Evolutionary conservation across 2,797 vertebrate species (phyloP).

Genomic region (Sphaeramia orbicularis): DNA sequence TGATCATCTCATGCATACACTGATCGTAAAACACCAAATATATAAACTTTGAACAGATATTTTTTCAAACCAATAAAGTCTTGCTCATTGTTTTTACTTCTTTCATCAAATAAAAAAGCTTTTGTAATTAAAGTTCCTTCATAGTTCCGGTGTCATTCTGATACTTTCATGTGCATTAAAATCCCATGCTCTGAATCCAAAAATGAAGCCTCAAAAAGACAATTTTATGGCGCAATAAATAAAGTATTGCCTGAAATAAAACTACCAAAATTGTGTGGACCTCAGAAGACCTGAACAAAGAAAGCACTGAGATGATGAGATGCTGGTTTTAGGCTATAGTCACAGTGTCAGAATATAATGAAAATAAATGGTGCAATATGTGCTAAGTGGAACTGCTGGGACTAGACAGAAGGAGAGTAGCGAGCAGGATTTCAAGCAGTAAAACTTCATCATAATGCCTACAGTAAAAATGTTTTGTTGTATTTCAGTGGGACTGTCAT

Average conservation of each 20-base stretch:
- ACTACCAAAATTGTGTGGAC: slow-evolving; percentile 10
- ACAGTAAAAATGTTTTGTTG: slow-evolving; percentile 24
- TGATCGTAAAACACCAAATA: slow-evolving; percentile 35
- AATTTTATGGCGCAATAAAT: slow-evolving; percentile 17
- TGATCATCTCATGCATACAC: slow-evolving; percentile 27
- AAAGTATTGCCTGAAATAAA: slow-evolving; percentile 20
- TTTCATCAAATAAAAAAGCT: slow-evolving; percentile 3
- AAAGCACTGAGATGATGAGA: slow-evolving; percentile 40
- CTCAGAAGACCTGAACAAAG: slow-evolving; percentile 15
- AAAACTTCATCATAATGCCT: slow-evolving; percentile 27
- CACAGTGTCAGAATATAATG: slow-evolving; percentile 50
- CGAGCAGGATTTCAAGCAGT: slow-evolving; percentile 19
- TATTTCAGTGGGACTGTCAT: slow-evolving; percentile 9
- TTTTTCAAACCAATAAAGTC: slow-evolving; percentile 16
- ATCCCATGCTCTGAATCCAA: not conserved
- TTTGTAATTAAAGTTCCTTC: slow-evolving; percentile 3
- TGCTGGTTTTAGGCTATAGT: slow-evolving; percentile 50
- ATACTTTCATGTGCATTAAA: slow-evolving; percentile 15
- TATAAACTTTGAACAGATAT: slow-evolving; percentile 22
- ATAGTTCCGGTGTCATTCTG: slow-evolving; percentile 3
- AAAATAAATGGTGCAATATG: slow-evolving; percentile 70
- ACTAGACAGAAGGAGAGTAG: slow-evolving; percentile 33
- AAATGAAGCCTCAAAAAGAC: slow-evolving; percentile 3
- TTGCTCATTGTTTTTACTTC: slow-evolving; percentile 10
- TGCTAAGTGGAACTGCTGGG: slow-evolving; percentile 60